Base-by-base conservation (phyloP, 2,888 invertebrate genomes). In the Lordiphosa andalusiaca region DNA sequence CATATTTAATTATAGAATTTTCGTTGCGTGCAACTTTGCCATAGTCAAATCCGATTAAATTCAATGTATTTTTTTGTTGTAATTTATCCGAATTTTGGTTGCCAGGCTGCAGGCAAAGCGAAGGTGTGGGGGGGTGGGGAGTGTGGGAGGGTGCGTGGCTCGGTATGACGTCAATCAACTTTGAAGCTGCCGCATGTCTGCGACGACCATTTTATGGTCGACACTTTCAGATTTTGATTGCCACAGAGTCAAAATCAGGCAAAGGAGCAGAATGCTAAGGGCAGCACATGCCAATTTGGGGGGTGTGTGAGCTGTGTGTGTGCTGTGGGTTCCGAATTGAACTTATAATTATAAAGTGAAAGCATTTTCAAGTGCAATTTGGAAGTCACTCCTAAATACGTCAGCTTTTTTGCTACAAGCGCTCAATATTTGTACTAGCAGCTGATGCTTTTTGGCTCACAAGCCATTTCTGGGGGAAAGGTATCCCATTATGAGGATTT, bases 201-300 rank as follows among this genome's bases (percentile, higher is more conserved):
- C 25, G 33, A 23, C 36, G 78, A n/a, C 75, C 75, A 76, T 76
- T 76, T 76, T 73, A 64, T 53, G 55, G 37, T 21, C 62, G 51
- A 50, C 41, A 49, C 51, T 36, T 47, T n/a, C 49, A 9, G 7
- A 7, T 41, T 41, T 41, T 25, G 41, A 25, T 25, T 41, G 7
- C 25, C 25, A 25, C 30, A 44, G 33, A 44, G 44, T 44, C 44
- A 33, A 44, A 30, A 33, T 44, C 30, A 44, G 44, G 44, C 44
- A 6, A 33, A 33, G 44, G 2, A 19, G 44, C 33, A 16, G 42
- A 30, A 30, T 9, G 30, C 30, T 12, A 25, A 25, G 23, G n/a
- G 19, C 16, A 41, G 23, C 41, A 44, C 44, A 44, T 33, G 10
- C 25, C 33, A 40, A 4, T 16, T 25, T 13, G 16, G 16, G 25